Evolutionary conservation across 2,888 invertebrate genomes (phyloP).

Genomic region (Brachylomia viminalis): DNA sequence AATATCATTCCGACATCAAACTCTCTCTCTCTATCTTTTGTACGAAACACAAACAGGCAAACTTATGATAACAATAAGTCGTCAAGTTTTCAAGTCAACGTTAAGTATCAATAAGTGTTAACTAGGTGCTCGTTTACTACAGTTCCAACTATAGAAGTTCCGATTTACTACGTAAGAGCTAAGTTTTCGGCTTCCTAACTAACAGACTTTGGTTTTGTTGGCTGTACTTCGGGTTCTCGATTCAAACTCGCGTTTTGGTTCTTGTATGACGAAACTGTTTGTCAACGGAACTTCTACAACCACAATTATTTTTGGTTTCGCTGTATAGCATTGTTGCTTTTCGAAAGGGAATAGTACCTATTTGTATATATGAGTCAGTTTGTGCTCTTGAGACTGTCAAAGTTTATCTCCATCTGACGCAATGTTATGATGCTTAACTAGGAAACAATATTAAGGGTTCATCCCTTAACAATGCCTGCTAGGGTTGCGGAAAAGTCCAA

Average conservation of each 20-base stretch:
- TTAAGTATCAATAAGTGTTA: constrained; percentile 69
- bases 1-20: constrained; percentile 12
- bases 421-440: background rate
- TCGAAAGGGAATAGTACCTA: background rate
- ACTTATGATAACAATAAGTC: constrained; percentile 57
- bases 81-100: constrained; percentile 53
- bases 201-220: constrained; percentile 73
- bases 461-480: too few species aligned
- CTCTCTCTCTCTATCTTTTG: constrained; percentile 15
- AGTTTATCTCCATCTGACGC: background rate
- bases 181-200: constrained; percentile 75
- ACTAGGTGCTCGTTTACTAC: constrained; percentile 74
- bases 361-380: background rate
- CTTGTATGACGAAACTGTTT: constrained; percentile 10
- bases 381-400: background rate
- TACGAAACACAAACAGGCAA: constrained; percentile 37
- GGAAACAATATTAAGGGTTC: background rate
- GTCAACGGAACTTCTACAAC: background rate
- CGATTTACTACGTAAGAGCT: constrained; percentile 61
- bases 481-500: too few species aligned
- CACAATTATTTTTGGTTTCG: background rate
- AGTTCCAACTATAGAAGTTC: constrained; percentile 63
- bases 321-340: background rate
- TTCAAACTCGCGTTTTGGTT: constrained; percentile 41
- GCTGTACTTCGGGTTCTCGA: constrained; percentile 69